Conservation (phyloP, 2,113 vertebrate genomes). For the Riparia riparia region DNA sequence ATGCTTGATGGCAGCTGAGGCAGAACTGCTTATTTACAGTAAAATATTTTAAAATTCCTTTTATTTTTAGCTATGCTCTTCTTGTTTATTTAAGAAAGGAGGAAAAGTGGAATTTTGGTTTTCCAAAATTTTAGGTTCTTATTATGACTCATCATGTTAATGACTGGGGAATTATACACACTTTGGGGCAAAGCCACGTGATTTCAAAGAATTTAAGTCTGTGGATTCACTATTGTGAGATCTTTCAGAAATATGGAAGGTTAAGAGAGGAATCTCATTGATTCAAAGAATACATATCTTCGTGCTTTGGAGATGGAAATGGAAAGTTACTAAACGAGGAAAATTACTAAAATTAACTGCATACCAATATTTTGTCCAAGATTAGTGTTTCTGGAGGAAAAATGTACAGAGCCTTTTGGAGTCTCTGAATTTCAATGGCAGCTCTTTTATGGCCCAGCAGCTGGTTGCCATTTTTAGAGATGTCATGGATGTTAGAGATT, state of each 20-base stretch:
- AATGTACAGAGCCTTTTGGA: not conserved
- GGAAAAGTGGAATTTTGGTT: not conserved
- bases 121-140: not conserved
- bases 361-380: not conserved
- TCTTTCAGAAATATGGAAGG: not conserved
- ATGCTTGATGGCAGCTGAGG: not conserved
- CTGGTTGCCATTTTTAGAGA: not conserved
- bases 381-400: not conserved
- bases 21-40: not conserved
- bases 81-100: not conserved
- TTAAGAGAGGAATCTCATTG: not conserved
- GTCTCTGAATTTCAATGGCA: not conserved
- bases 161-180: not conserved
- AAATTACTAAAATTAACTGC: not conserved
- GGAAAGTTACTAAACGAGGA: not conserved
- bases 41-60: not conserved
- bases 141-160: not conserved
- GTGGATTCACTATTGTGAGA: accelerated
- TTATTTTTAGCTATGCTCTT: not conserved
- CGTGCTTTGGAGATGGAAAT: not conserved
- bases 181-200: not conserved
- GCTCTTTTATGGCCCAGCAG: not conserved
- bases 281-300: not conserved
- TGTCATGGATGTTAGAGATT: constrained; percentile 8
- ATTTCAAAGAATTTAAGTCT: not conserved